Evolutionary conservation across 2,888 invertebrate genomes (phyloP).

Genomic region (Acanthoscelides obtectus): DNA sequence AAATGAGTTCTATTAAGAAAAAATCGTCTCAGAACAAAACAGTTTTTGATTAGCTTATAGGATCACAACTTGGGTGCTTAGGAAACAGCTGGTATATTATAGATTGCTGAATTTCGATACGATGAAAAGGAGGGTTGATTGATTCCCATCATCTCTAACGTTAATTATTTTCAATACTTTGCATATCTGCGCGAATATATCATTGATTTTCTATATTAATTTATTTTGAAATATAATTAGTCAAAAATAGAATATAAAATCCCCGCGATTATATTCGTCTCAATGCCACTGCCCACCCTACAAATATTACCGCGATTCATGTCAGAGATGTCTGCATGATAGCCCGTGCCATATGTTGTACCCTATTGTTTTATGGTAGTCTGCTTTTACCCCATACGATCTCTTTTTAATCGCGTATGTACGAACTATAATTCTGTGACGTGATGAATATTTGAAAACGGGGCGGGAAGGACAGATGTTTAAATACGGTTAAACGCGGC

Average conservation of each 20-base stretch:
- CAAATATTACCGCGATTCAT: background rate
- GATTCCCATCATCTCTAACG: too few relatives aligned
- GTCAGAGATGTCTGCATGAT: slow-evolving; percentile 1
- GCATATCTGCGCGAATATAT: too few relatives aligned
- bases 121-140: too few relatives aligned
- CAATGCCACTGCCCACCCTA: background rate
- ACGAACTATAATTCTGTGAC: slow-evolving; percentile 6
- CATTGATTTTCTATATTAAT: too few relatives aligned
- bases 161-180: too few relatives aligned
- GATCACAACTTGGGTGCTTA: too few relatives aligned
- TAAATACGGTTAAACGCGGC: slow-evolving; percentile 32
- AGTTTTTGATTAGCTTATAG: too few relatives aligned
- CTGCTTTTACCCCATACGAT: slow-evolving; percentile 7
- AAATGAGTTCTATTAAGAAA: too few relatives aligned
- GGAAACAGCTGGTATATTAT: too few relatives aligned
- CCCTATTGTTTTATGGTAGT: slow-evolving; percentile 20
- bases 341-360: slow-evolving; percentile 26
- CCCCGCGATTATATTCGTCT: background rate
- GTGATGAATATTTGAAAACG: slow-evolving; percentile 29
- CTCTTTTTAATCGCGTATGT: slow-evolving; percentile 19
- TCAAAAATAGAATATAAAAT: background rate
- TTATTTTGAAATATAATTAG: too few relatives aligned
- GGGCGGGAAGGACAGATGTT: slow-evolving; percentile 31
- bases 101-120: too few relatives aligned
- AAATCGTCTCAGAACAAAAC: too few relatives aligned